Evolutionary conservation across 2,113 vertebrate genomes (phyloP).

Genomic region (Hippocampus abdominalis): DNA sequence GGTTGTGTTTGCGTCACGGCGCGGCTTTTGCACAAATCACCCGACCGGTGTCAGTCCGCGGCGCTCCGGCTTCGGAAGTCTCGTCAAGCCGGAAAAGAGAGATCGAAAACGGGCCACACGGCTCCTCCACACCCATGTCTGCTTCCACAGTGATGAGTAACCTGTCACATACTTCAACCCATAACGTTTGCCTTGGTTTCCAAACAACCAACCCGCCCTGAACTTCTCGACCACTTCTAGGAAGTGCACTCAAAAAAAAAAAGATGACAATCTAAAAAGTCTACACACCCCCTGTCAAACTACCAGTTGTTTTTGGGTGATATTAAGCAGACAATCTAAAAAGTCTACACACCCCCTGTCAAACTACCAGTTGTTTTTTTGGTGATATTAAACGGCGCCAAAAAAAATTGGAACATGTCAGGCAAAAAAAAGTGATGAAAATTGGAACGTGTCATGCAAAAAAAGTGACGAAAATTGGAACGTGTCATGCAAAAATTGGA

Average conservation of each 20-base stretch:
- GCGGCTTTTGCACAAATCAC: slow-evolving; percentile 25
- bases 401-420: no score
- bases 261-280: no score
- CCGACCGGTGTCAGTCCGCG: slow-evolving; percentile 46
- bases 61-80: slow-evolving; percentile 31
- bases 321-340: no score
- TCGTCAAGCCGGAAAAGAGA: slow-evolving; percentile 46
- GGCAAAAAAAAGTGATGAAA: no score
- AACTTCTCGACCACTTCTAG: neutral
- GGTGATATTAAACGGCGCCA: no score
- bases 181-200: slow-evolving; percentile 18
- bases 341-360: no score
- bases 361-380: no score
- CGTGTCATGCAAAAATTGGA: no score
- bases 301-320: no score
- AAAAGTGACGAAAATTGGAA: no score
- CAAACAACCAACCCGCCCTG: neutral
- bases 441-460: no score
- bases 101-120: neutral
- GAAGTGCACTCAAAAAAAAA: neutral
- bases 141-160: slow-evolving; percentile 37
- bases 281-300: no score
- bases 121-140: neutral
- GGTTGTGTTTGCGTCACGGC: slow-evolving; percentile 70
- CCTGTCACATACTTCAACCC: slow-evolving; percentile 22